phyloP scores from a whole-genome alignment of 2,797 vertebrate species.

The Eulemur albifrons region DNA sequence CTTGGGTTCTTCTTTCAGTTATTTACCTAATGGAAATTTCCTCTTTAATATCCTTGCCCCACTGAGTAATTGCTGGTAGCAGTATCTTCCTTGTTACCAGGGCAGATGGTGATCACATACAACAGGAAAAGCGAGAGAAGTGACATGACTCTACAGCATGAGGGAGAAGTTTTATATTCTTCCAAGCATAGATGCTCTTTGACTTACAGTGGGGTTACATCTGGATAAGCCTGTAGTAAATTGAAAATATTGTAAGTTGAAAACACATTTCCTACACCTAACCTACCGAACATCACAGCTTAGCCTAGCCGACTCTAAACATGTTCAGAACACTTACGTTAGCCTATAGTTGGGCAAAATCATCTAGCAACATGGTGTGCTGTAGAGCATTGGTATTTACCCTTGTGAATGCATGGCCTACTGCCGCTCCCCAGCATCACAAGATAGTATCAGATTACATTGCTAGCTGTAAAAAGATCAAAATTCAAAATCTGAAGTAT shows the following conservation, averaged over 20 bases:
- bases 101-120: not conserved
- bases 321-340: not conserved
- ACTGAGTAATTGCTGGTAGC: constrained; percentile 13
- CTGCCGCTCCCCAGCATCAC: not conserved
- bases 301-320: not conserved
- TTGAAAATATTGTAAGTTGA: not conserved
- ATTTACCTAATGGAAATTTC: constrained; percentile 74
- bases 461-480: not conserved
- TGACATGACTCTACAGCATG: not conserved
- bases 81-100: constrained; percentile 27
- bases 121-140: constrained; percentile 16
- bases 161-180: not conserved
- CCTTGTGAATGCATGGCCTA: too few relatives aligned
- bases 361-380: not conserved
- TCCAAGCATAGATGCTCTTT: not conserved
- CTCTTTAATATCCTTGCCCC: constrained; percentile 41
- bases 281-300: not conserved
- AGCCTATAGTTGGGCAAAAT: not conserved
- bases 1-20: constrained; percentile 59
- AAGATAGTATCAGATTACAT: not conserved
- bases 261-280: not conserved
- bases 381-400: not conserved
- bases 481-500: not conserved
- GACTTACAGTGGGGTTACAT: not conserved
- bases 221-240: not conserved